These are phyloP conservation scores for Lasiurus cinereus DNA, from an alignment of 2,113 vertebrate species.

Conservation along the genomic window DNA sequence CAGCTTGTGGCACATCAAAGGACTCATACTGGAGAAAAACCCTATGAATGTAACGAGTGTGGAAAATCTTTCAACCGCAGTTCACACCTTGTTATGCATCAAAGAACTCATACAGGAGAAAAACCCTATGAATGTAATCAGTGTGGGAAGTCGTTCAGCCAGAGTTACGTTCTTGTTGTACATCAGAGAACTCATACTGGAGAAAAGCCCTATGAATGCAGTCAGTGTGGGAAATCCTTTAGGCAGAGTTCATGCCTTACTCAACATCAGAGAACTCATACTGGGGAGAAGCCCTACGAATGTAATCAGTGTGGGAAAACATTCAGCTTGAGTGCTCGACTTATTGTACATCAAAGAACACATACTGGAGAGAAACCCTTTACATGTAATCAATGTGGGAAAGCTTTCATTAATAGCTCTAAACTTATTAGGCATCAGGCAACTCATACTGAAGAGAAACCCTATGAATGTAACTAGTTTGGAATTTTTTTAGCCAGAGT, in stretches of 20 bases:
- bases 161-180: constrained; percentile 82
- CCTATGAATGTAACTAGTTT: constrained; percentile 55
- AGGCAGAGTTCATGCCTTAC: constrained; percentile 81
- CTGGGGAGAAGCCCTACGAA: constrained; percentile 82
- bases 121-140: constrained; percentile 82
- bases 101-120: constrained; percentile 83
- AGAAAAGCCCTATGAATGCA: constrained; percentile 79
- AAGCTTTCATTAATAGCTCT: constrained; percentile 82
- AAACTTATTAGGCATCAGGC: constrained; percentile 81
- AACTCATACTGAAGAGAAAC: constrained; percentile 77
- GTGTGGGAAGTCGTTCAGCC: constrained; percentile 83
- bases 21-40: constrained; percentile 79
- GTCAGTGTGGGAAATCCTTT: constrained; percentile 75
- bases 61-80: constrained; percentile 83
- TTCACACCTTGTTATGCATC: constrained; percentile 83
- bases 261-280: constrained; percentile 81
- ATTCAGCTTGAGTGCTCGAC: constrained; percentile 77
- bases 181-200: constrained; percentile 81
- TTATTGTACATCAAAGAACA: constrained; percentile 81
- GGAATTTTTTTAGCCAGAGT: not conserved
- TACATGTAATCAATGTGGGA: constrained; percentile 81
- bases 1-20: constrained; percentile 73
- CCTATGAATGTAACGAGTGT: constrained; percentile 80
- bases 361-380: constrained; percentile 83
- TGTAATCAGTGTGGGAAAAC: constrained; percentile 82